Percentiles rank a stretch among this genome's conserved stretches.
Conservation (phyloP, 2,888 invertebrate genomes). For the Drosophila demipolita region DNA sequence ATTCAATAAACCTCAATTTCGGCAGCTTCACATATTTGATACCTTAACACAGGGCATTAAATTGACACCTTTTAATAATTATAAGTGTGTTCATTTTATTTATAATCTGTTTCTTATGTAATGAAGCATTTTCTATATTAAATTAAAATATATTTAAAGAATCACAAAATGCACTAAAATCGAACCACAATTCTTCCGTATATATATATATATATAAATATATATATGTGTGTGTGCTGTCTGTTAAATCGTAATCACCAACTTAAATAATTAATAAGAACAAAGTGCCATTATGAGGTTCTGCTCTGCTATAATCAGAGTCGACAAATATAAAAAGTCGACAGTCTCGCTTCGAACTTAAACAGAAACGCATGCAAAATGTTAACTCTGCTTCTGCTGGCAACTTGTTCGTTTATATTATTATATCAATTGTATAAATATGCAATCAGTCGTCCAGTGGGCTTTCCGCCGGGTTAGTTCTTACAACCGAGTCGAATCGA, state of each 20-base stretch:
- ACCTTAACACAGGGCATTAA: too few relatives aligned
- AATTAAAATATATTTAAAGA: neutral
- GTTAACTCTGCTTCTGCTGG: constrained; percentile 82
- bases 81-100: too few relatives aligned
- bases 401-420: constrained; percentile 80
- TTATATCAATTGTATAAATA: constrained; percentile 83
- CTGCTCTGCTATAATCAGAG: constrained; percentile 7
- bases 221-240: neutral
- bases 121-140: neutral
- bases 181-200: neutral
- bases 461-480: constrained; percentile 87
- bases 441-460: constrained; percentile 85
- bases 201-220: neutral
- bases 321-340: constrained; percentile 7
- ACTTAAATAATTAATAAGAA: neutral
- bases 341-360: constrained; percentile 38
- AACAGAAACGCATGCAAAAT: constrained; percentile 58
- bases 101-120: too few relatives aligned
- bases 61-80: too few relatives aligned
- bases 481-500: neutral
- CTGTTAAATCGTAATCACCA: constrained; percentile 11
- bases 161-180: neutral
- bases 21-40: neutral
- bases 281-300: constrained; percentile 10
- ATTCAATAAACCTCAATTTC: neutral